phyloP scores from a whole-genome alignment of 37 sponge, comb jelly and placozoan species.

The Chondrilla cf. caribensis region DNA sequence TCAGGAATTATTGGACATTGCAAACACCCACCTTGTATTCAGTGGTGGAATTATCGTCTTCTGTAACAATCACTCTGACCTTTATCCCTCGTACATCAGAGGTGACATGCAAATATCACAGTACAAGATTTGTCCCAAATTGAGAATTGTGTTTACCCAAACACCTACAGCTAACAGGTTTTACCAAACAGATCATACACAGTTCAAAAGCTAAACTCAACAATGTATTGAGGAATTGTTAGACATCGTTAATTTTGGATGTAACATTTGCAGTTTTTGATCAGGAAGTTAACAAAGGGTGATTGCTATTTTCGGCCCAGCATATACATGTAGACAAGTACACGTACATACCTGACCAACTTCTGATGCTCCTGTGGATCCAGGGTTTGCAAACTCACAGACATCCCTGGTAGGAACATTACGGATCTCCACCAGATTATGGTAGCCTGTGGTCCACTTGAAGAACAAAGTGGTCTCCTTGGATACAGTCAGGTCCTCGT shows the following conservation, averaged over 20 bases:
- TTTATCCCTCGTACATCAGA: constrained; percentile 71
- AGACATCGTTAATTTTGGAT: too few relatives aligned
- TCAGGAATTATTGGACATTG: too few relatives aligned
- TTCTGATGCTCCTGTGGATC: neutral
- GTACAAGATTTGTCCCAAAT: too few relatives aligned
- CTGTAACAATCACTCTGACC: constrained; percentile 40
- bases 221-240: constrained; percentile 68
- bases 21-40: neutral
- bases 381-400: neutral
- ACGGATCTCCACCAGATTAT: constrained; percentile 61
- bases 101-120: too few relatives aligned
- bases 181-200: too few relatives aligned
- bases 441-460: constrained; percentile 48
- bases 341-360: constrained; percentile 19
- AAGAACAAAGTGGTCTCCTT: constrained; percentile 59
- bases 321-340: too few relatives aligned
- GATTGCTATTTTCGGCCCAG: too few relatives aligned
- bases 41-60: neutral
- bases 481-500: constrained; percentile 50
- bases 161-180: too few relatives aligned
- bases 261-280: too few relatives aligned
- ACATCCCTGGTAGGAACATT: neutral
- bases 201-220: constrained; percentile 37
- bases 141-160: too few relatives aligned
- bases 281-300: too few relatives aligned